Base-by-base conservation (phyloP, 2,888 invertebrate genomes). In the Mythimna ferrago region DNA sequence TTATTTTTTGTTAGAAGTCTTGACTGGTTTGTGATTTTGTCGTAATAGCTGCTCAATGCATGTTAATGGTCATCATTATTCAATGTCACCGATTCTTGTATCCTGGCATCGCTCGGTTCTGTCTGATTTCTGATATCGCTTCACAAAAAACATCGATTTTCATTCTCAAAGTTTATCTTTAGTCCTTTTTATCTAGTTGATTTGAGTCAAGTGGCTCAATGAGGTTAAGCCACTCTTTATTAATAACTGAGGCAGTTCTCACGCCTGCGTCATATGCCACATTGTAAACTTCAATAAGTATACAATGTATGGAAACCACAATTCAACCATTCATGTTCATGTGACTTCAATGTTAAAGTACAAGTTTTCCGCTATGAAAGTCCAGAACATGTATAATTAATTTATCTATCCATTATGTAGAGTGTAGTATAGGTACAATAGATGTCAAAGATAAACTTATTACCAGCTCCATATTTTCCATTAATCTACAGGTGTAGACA, bases 131-230 rank as follows among this genome's bases (percentile, higher is more conserved):
- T 26, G 26, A 32, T 32, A 67, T 70, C n/a, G 72, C 21, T 35
- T 21, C 0, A 10, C 56, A 56, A 56, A 71, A 65, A 70, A 41
- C 5, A 26, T 26, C 2, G 19, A 6, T 16, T n/a, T 35, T n/a
- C 5, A 14, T 21, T 61, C 32, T 7, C 2, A n/a, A 51, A 21
- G 7, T 41, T 57, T 66, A 21, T 48, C 48, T 48, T 16, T 19
- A 48, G 48, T 48, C 16, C 16, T 48, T 16, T 41, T 26, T 32
- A 19, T n/a, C 41, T 41, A 83, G 73, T 76, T 73, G 38, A 64
- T 77, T 71, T 71, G 58, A 65, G 71, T 78, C 65, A 83, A 76
- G 70, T 62, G 62, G 26, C 9, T 38, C 58, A 63, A 57, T 60
- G 69, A 71, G 81, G 81, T 73, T 75, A 66, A 65, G 44, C 67